Conservation (phyloP, 2,797 vertebrate genomes). For the Peromyscus eremicus region DNA sequence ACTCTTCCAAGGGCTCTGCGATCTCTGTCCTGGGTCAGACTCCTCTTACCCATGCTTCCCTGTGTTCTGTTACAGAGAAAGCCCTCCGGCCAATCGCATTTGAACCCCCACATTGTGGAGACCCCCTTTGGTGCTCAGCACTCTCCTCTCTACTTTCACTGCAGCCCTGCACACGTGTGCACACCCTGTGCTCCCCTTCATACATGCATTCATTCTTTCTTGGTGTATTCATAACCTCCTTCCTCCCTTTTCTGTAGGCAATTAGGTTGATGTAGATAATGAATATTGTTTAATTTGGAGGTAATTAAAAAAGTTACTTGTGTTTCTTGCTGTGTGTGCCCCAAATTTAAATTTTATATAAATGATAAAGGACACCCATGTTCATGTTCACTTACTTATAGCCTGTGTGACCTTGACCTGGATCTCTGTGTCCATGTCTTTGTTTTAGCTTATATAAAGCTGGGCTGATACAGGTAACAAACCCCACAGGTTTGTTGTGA, state of each 20-base stretch:
- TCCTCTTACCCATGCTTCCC: background rate
- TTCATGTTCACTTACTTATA: accelerated
- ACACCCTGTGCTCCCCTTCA: background rate
- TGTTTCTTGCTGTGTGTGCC: background rate
- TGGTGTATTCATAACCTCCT: too few species aligned
- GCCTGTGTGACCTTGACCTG: background rate
- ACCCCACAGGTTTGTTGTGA: accelerated
- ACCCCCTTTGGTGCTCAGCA: accelerated
- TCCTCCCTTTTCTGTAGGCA: accelerated
- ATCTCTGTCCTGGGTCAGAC: accelerated
- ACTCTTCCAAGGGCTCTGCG: background rate
- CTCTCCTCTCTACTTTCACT: background rate
- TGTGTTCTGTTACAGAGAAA: background rate
- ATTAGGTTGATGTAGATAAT: too few species aligned
- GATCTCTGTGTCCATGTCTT: background rate
- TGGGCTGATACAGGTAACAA: accelerated
- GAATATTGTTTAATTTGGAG: background rate
- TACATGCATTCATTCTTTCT: background rate
- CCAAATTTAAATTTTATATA: background rate
- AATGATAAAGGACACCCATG: too few species aligned
- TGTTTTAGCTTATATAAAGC: background rate
- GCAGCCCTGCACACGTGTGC: background rate
- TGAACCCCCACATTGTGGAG: too few species aligned
- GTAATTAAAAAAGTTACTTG: background rate
- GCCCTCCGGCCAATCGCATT: too few species aligned